Evolutionary conservation across 2,888 invertebrate genomes (phyloP).

Genomic region (Acronicta alni): DNA sequence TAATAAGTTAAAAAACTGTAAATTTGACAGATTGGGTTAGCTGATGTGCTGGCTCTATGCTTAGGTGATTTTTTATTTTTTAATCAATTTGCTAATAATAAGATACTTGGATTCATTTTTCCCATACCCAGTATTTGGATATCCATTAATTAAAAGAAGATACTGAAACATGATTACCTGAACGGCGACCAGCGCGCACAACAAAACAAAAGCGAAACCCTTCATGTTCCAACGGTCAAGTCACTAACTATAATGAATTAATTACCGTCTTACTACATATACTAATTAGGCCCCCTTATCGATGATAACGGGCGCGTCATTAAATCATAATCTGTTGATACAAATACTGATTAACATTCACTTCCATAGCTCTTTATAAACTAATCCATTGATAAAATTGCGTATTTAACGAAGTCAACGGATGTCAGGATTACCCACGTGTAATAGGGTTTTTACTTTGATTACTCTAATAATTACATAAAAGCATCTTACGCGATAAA

Average conservation of each 20-base stretch:
- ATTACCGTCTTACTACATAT: conserved; percentile 52
- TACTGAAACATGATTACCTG: conserved; percentile 78
- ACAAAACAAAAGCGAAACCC: conserved; percentile 72
- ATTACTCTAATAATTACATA: conserved; percentile 12
- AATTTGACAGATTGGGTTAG: too few species aligned
- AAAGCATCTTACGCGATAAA: too few species aligned
- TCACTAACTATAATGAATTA: conserved; percentile 53
- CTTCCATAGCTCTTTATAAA: conserved; percentile 40
- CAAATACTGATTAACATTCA: conserved; percentile 57
- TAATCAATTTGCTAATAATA: too few species aligned
- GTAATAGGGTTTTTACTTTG: conserved; percentile 19
- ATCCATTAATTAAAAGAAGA: neutral
- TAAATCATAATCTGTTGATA: conserved; percentile 67
- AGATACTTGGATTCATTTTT: too few species aligned
- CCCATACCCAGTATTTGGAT: too few species aligned
- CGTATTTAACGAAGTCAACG: conserved; percentile 39
- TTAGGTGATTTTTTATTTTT: too few species aligned
- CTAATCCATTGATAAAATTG: conserved; percentile 60
- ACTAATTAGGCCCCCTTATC: conserved; percentile 57
- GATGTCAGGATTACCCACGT: conserved; percentile 37
- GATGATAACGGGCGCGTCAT: conserved; percentile 47
- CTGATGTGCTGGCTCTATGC: too few species aligned
- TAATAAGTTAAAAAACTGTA: too few species aligned
- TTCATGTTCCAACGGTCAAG: conserved; percentile 73
- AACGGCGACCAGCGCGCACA: conserved; percentile 75